Evolutionary conservation across 2,888 invertebrate genomes (phyloP), one percentile per base, ranked within the genome.

Genomic region (Leptinotarsa haldemani): DNA sequence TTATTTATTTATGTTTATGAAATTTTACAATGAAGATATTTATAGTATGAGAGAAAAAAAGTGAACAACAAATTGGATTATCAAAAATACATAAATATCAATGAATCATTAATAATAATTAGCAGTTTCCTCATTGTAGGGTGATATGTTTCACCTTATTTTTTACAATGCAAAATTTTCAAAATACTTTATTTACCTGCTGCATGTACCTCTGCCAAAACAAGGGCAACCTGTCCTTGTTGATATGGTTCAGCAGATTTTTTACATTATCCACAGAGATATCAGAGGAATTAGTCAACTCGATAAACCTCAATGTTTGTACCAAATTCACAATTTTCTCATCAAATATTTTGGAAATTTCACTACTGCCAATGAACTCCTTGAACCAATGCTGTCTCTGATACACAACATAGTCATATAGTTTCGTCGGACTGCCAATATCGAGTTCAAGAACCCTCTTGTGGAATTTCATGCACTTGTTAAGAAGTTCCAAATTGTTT

Each of bases 341-440:
- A 64, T 77, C 74, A 69, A 83, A 77, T 71, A 74, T 71, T 73
- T 75, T 68, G 22, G 71, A 40, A 71, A 75, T 68, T n/a, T 73
- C 70, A 58, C 79, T 74, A 74, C 77, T 72, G 72, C 81, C 78
- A 46, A 87, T 74, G 56, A 85, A 71, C 69, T 84, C 80, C 68
- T 82, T 74, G 72, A 88, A 78, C 88, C 88, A 88, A 79, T 87
- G 86, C 50, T 80, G 73, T 18, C 82, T 82, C 70, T 82, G 83
- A 74, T 82, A 84, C 73, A 85, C 78, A 67, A 83, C 83, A 79
- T 83, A 85, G 78, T 85, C 82, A 79, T 83, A 87, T 46, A 87
- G 74, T 7, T 83, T 82, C 46, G 78, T 77, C 40, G 85, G 80
- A 77, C 84, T 81, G 53, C 78, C 76, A 50, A 86, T 64, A 74